These are phyloP conservation scores for Nomada hirtipes DNA, from an alignment of 2,888 invertebrate species.

Conservation along the genomic window DNA sequence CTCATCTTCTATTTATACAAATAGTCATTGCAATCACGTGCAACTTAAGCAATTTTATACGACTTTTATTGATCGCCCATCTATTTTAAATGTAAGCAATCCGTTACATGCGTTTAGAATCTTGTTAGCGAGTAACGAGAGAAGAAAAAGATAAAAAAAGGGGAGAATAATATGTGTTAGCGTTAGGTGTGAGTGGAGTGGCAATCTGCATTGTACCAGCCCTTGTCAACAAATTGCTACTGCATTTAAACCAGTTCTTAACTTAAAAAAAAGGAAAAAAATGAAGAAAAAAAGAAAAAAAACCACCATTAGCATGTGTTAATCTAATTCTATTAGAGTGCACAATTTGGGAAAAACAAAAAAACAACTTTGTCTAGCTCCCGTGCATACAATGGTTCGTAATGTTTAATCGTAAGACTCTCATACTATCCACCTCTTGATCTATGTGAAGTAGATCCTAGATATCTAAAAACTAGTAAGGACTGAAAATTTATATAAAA, in stretches of 20 bases:
- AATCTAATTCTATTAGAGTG: slow-evolving; percentile 49
- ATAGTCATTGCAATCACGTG: slow-evolving; percentile 77
- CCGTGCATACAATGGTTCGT: slow-evolving; percentile 40
- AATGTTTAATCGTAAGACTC: slow-evolving; percentile 51
- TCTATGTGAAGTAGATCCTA: slow-evolving; percentile 70
- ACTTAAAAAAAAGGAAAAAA: slow-evolving; percentile 6
- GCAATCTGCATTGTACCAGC: slow-evolving; percentile 49
- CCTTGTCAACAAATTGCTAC: slow-evolving; percentile 53
- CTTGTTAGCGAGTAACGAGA: slow-evolving; percentile 55
- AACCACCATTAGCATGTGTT: slow-evolving; percentile 43
- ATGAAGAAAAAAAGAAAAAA: not conserved
- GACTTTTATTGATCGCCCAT: slow-evolving; percentile 79
- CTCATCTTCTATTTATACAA: slow-evolving; percentile 74
- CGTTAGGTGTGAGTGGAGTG: slow-evolving; percentile 57
- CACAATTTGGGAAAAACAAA: slow-evolving; percentile 46
- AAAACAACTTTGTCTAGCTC: slow-evolving; percentile 24
- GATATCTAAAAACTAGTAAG: slow-evolving; percentile 58
- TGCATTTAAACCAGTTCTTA: slow-evolving; percentile 61
- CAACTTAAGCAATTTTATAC: slow-evolving; percentile 81
- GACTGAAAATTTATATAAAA: slow-evolving; percentile 58
- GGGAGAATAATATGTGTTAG: slow-evolving; percentile 46
- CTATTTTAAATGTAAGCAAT: slow-evolving; percentile 72
- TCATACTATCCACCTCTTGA: slow-evolving; percentile 49
- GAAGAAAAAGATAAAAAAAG: slow-evolving; percentile 33
- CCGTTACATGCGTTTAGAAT: slow-evolving; percentile 68